Evolutionary conservation across 2,888 invertebrate genomes (phyloP).

Genomic region (Hydriomena furcata): DNA sequence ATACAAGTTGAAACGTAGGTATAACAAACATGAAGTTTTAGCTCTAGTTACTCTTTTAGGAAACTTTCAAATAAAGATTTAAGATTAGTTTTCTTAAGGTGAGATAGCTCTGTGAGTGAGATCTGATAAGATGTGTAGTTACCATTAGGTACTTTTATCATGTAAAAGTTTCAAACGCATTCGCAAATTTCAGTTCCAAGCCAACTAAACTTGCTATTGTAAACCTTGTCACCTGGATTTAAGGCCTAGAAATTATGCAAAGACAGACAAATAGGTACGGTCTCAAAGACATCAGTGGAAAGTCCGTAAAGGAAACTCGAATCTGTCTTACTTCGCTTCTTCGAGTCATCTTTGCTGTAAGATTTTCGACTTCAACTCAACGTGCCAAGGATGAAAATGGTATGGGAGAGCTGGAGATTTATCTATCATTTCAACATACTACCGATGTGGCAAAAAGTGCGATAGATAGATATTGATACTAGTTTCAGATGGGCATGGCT

Average conservation of each 20-base stretch:
- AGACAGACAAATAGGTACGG: slow-evolving; percentile 20
- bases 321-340: slow-evolving; percentile 43
- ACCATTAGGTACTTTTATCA: too few species aligned
- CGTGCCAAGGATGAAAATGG: slow-evolving; percentile 4
- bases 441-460: slow-evolving; percentile 41
- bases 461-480: slow-evolving; percentile 39
- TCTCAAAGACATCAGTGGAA: slow-evolving; percentile 39
- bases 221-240: slow-evolving; percentile 19
- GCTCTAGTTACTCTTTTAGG: too few species aligned
- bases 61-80: too few species aligned
- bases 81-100: too few species aligned
- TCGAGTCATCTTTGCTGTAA: slow-evolving; percentile 1
- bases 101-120: too few species aligned
- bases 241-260: slow-evolving; percentile 21
- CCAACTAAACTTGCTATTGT: slow-evolving; percentile 3
- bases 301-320: slow-evolving; percentile 51
- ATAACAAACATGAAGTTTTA: too few species aligned
- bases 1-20: too few species aligned
- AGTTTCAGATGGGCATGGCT: slow-evolving; percentile 39
- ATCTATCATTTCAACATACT: slow-evolving; percentile 24
- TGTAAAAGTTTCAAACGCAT: too few species aligned
- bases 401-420: slow-evolving; percentile 4
- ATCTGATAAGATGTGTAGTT: too few species aligned
- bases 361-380: slow-evolving; percentile 16
- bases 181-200: too few species aligned